These are phyloP conservation scores for Phthorimaea operculella DNA, from an alignment of 1,140 invertebrate genomes.

Conservation along the genomic window DNA sequence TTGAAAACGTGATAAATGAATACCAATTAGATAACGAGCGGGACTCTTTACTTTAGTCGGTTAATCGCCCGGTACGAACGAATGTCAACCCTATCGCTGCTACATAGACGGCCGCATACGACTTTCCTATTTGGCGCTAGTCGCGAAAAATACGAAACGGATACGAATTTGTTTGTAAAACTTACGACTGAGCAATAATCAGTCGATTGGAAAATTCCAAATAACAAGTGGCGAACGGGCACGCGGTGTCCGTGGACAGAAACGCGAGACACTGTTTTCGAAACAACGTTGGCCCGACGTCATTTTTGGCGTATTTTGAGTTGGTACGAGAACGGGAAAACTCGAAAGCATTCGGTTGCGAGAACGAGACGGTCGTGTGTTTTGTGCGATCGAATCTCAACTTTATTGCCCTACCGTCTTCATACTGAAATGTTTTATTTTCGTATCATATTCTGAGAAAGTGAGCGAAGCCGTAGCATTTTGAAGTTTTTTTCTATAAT, in stretches of 20 bases:
- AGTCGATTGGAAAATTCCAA: slow-evolving; percentile 61
- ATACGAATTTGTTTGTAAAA: slow-evolving; percentile 62
- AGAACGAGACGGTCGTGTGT: slow-evolving; percentile 37
- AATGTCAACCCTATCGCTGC: slow-evolving; percentile 15
- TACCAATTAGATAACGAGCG: slow-evolving; percentile 7
- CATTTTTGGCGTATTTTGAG: slow-evolving; percentile 68
- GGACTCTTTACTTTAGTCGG: slow-evolving; percentile 38
- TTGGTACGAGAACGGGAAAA: slow-evolving; percentile 63
- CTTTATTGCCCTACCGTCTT: slow-evolving; percentile 33
- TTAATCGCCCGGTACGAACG: slow-evolving; percentile 24
- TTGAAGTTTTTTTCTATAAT: slow-evolving; percentile 63
- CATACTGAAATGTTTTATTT: slow-evolving; percentile 41
- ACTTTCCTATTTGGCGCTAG: slow-evolving; percentile 61
- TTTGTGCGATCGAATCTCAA: slow-evolving; percentile 35
- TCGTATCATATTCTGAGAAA: slow-evolving; percentile 34
- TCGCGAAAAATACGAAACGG: slow-evolving; percentile 59
- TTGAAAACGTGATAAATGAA: slow-evolving; percentile 16
- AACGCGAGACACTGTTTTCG: slow-evolving; percentile 64
- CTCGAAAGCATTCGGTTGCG: slow-evolving; percentile 61
- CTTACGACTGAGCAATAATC: slow-evolving; percentile 49
- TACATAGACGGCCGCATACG: slow-evolving; percentile 29
- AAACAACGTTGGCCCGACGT: slow-evolving; percentile 60
- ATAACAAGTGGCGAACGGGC: slow-evolving; percentile 46
- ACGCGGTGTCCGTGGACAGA: slow-evolving; percentile 47
- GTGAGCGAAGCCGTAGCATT: slow-evolving; percentile 59